Base-by-base conservation (phyloP, 1,140 invertebrate species). In the Mactra quadrangularis region DNA sequence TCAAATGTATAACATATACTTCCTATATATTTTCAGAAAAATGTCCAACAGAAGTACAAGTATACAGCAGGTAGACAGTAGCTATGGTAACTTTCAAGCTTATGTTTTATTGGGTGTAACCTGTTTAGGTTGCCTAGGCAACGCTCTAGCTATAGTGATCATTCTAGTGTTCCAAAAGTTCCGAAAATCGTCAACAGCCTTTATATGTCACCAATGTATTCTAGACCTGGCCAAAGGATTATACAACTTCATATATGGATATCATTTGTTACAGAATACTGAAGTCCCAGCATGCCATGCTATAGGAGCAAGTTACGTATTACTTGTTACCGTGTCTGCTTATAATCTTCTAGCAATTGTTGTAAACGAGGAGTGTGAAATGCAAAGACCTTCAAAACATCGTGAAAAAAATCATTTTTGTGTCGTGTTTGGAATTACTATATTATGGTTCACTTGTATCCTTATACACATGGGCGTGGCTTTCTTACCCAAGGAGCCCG, bases 381-480 rank as follows among this genome's bases (percentile, higher is more conserved):
- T 97, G 90, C 96, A 96, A 0, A 96, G 94, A 78, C 76, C 72
- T 90, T 82, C 75, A 17, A 45, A 59, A 38, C 71, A 82, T 15
- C 74, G 72, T 33, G 71, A 87, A n/a, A 81, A 85, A 11, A 82
- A 89, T 71, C 87, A 66, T 93, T 97, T 55, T 95, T 98, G 97
- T 92, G 96, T 98, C 7, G 94, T 97, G 29, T 98, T 98, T 93
- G 97, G 97, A 17, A 96, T 97, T 33, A 97, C 97, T 93, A 98
- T 98, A 95, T 97, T 97, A 88, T 98, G 97, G 97, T 97, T 97
- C 93, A 93, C 93, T 17, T 93, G 92, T 74, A 89, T 98, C 87
- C 97, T 97, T 13, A 97, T 98, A 89, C 97, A 98, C 93, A 94
- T 98, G 83, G 97, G 97, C 6, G 97, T 97, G 2, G 98, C 97